These are phyloP conservation scores for Melitaea cinxia DNA, from an alignment of 1,140 invertebrate genomes.

Conservation along the genomic window DNA sequence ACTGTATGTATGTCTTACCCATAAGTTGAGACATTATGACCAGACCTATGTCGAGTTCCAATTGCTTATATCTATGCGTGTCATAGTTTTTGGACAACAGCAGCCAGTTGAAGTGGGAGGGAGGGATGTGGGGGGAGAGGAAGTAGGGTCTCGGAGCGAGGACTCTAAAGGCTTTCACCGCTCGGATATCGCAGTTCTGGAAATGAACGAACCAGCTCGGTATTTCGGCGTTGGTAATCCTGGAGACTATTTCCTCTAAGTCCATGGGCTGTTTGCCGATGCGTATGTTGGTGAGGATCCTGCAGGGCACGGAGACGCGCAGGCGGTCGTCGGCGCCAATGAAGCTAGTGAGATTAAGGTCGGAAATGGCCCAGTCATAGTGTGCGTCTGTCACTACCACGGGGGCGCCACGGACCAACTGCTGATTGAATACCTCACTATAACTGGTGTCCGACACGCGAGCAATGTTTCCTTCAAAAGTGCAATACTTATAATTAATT, in stretches of 20 bases:
- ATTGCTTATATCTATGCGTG: slow-evolving; percentile 86
- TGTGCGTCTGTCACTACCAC: slow-evolving; percentile 88
- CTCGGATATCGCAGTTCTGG: slow-evolving; percentile 91
- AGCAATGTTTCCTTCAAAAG: slow-evolving; percentile 84
- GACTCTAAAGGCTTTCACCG: slow-evolving; percentile 87
- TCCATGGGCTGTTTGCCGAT: slow-evolving; percentile 84
- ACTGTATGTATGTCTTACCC: slow-evolving; percentile 85
- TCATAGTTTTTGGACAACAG: slow-evolving; percentile 90
- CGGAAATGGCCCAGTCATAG: slow-evolving; percentile 85
- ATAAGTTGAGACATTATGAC: slow-evolving; percentile 89
- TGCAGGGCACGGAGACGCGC: slow-evolving; percentile 85
- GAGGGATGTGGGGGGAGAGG: slow-evolving; percentile 87
- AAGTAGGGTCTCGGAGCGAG: slow-evolving; percentile 89
- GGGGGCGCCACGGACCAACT: slow-evolving; percentile 86
- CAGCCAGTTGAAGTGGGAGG: slow-evolving; percentile 91
- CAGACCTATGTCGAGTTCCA: slow-evolving; percentile 86
- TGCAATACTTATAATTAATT: too few species aligned
- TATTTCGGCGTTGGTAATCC: slow-evolving; percentile 85
- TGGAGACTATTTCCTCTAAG: slow-evolving; percentile 85
- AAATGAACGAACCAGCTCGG: slow-evolving; percentile 92
- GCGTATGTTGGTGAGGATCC: slow-evolving; percentile 86
- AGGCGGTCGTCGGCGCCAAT: slow-evolving; percentile 84
- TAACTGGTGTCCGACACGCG: slow-evolving; percentile 85
- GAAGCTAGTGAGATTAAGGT: slow-evolving; percentile 85
- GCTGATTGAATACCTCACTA: slow-evolving; percentile 85